Evolutionary conservation across 2,113 vertebrate genomes (phyloP).

Genomic region (Pteruthius melanotis): DNA sequence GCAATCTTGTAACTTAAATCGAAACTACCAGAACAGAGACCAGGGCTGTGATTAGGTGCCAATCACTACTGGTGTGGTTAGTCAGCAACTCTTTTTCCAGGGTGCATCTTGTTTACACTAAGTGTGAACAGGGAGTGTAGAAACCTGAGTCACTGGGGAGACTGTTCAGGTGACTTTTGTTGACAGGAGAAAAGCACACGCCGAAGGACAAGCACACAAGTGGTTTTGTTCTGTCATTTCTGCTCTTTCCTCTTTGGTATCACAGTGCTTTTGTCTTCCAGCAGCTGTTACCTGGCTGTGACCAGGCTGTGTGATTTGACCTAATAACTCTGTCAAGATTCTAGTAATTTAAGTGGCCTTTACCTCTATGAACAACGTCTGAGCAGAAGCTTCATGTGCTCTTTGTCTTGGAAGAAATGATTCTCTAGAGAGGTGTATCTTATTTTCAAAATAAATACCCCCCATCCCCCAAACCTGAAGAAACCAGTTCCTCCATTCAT

Average conservation of each 20-base stretch:
- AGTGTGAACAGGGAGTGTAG: background rate
- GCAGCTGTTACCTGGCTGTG: background rate
- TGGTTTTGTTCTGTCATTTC: background rate
- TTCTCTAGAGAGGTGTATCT: background rate
- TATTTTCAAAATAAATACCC: background rate
- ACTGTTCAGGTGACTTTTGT: background rate
- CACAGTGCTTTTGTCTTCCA: background rate
- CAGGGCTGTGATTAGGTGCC: background rate
- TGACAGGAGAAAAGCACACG: background rate
- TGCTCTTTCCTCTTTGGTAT: background rate
- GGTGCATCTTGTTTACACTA: background rate
- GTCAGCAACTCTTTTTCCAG: background rate
- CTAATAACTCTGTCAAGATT: background rate
- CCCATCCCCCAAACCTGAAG: background rate
- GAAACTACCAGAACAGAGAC: background rate
- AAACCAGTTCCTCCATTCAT: background rate
- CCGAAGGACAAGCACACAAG: background rate
- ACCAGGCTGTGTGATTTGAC: background rate
- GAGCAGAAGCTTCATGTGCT: background rate
- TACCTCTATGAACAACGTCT: accelerated
- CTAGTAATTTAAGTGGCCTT: background rate
- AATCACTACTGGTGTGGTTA: background rate
- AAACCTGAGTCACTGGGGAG: background rate
- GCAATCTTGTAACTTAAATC: background rate
- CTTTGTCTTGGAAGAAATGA: background rate